phyloP scores from a whole-genome alignment of 2,797 vertebrate genomes.

The Microctenopoma steveboyesi region DNA sequence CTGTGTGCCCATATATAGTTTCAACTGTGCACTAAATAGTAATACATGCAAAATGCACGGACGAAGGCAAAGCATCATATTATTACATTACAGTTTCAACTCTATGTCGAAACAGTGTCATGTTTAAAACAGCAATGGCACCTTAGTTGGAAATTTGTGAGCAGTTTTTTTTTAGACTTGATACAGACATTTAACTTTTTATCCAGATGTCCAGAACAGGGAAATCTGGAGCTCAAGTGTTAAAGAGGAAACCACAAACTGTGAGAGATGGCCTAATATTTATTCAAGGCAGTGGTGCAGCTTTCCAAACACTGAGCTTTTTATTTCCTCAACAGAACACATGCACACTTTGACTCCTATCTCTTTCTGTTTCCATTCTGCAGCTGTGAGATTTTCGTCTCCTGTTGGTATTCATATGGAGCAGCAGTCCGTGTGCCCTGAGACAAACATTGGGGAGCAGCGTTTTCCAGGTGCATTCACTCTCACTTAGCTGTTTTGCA shows the following conservation, averaged over 20 bases:
- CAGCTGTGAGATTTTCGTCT: constrained; percentile 85
- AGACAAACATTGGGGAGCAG: constrained; percentile 83
- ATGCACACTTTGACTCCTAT: constrained; percentile 37
- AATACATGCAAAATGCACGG: not conserved
- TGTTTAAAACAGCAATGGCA: constrained; percentile 2
- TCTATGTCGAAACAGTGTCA: not conserved
- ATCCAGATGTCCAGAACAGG: constrained; percentile 47
- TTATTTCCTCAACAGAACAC: constrained; percentile 35
- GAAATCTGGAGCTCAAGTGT: constrained; percentile 57
- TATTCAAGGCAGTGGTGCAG: constrained; percentile 75
- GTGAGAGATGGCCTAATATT: constrained; percentile 67
- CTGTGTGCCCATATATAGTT: not conserved
- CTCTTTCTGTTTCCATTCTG: constrained; percentile 48
- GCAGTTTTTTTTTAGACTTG: constrained; percentile 20
- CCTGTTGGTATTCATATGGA: constrained; percentile 79
- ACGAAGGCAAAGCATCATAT: not conserved
- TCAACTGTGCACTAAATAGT: not conserved
- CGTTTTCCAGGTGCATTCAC: constrained; percentile 86
- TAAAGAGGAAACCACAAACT: constrained; percentile 63
- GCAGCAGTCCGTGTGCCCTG: constrained; percentile 81
- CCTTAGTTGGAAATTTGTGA: not conserved
- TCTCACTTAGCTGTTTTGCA: not conserved
- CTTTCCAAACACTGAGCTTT: constrained; percentile 79
- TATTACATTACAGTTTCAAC: not conserved
- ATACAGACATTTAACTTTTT: constrained; percentile 45